A percentile compares a stretch with the other conserved stretches of the same genome.
Conservation (phyloP, 1,140 invertebrate species). For the Eurosta solidaginis region DNA sequence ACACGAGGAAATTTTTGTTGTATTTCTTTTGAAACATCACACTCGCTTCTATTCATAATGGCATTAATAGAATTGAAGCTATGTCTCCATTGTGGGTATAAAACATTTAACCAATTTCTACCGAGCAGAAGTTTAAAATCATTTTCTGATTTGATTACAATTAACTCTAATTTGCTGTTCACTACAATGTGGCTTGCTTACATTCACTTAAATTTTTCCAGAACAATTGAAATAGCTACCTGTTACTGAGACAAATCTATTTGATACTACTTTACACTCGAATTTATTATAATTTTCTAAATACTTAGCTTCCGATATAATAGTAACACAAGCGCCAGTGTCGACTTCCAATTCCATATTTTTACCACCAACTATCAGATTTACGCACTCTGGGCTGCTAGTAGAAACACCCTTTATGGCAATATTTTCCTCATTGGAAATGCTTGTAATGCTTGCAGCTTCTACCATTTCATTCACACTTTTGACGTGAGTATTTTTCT, state of each 20-base stretch:
- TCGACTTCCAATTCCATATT: not conserved
- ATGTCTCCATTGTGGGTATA: not conserved
- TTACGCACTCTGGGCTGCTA: too few species aligned
- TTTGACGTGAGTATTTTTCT: not conserved
- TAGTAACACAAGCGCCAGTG: too few species aligned
- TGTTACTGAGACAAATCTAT: not conserved
- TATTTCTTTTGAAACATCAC: not conserved
- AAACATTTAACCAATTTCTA: constrained; percentile 13
- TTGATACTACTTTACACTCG: too few species aligned
- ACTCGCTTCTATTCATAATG: not conserved
- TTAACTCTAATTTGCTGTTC: not conserved
- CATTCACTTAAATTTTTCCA: not conserved
- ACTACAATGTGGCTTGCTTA: not conserved
- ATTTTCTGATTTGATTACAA: constrained; percentile 7
- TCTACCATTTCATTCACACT: not conserved
- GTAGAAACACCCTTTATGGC: too few species aligned
- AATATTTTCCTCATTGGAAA: too few species aligned
- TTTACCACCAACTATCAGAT: too few species aligned
- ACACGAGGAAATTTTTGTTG: too few species aligned
- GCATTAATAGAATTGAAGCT: too few species aligned
- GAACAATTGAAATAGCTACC: not conserved
- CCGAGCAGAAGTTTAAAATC: not conserved
- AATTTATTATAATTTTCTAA: too few species aligned
- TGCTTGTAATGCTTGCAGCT: not conserved
- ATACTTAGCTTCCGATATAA: too few species aligned